Evolutionary conservation across 2,888 invertebrate species (phyloP), one percentile per base, ranked within the genome.

Genomic region (Limnephilus rhombicus): DNA sequence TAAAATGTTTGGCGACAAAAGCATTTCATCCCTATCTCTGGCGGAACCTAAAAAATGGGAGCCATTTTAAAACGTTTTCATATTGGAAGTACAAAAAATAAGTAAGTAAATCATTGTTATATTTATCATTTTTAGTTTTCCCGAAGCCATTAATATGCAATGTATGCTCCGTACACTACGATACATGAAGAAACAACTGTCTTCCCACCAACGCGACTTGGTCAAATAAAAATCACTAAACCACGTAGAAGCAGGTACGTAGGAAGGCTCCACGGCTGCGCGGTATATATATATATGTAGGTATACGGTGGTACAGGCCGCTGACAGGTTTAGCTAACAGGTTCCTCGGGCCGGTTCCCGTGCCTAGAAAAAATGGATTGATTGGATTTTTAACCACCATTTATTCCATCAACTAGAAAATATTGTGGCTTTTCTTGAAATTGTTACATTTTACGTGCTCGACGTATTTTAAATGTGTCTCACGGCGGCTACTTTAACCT

Each of bases 321-420:
- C 68, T 68, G 68, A 68, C 68, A 68, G 68, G 68, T 68, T 68
- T 68, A n/a, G 68, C 68, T 68, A 68, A 68, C 68, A 68, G 68
- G 68, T 68, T 68, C 68, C 68, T 24, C 24, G 24, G 68, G 68
- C 68, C 68, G 68, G 68, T 68, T 68, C 68, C 68, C 24, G 68
- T 9, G 68, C 68, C 7, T 68, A 68, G 68, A 68, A 68, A 68
- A 68, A 68, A 68, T 68, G 68, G 68, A 68, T 68, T 68, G 68
- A 68, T 68, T 68, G n/a, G 24, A 68, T 68, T 68, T 68, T 68
- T 68, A 68, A 68, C 68, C 68, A 68, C 24, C 24, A 68, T 68
- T 68, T 68, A 68, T 68, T 68, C 68, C 9, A 68, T 68, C 68
- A 9, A 68, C 24, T 68, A 68, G 68, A 68, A 68, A 24, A 68